Base-by-base conservation (phyloP, 2,888 invertebrate species). In the Anoplius nigerrimus region DNA sequence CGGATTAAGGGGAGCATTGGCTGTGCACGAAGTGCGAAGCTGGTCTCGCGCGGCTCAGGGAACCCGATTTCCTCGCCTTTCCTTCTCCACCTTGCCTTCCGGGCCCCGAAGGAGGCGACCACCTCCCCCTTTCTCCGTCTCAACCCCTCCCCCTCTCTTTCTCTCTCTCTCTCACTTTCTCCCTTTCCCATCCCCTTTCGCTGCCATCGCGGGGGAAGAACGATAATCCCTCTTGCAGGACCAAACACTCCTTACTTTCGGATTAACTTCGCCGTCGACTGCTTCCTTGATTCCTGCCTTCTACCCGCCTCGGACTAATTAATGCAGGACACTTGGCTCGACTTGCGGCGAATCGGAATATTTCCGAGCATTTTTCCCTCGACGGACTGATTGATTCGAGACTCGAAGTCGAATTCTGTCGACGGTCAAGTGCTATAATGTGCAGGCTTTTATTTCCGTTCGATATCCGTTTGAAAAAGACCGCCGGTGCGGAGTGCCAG, bases 1-100 rank as follows among this genome's bases (percentile, higher is more conserved):
- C 84, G 84, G 86, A 86, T 86, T 86, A 86, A 86, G 71, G 77
- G 74, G 79, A 82, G 80, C 78, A 73, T 80, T 75, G 71, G 76
- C 79, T 81, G 73, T 71, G 82, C 82, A 76, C 79, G 70, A 68
- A 83, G 79, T 79, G 81, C 79, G 79, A 80, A 80, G 67, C 80
- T 79, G 75, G 74, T 76, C 75, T 78, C 75, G 71, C 71, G 71
- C 78, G 71, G 72, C 77, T 71, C 62, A 55, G 46, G 66, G 57
- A 67, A 59, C 62, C 56, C 66, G 76, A 72, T 77, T 73, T 66
- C 69, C 68, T 62, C 42, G n/a, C 11, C 27, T 13, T 42, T 42
- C 42, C 13, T 42, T 42, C 42, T 42, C 42, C 42, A 42, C 42
- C 42, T 13, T 42, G 13, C n/a, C 34, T 34, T 13, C 34, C 34